Percentiles rank a stretch among this genome's conserved stretches.
These are phyloP conservation scores for Turritopsis rubra DNA, from an alignment of 30 jellyfish, hydroid and myxozoan species.

Conservation along the genomic window DNA sequence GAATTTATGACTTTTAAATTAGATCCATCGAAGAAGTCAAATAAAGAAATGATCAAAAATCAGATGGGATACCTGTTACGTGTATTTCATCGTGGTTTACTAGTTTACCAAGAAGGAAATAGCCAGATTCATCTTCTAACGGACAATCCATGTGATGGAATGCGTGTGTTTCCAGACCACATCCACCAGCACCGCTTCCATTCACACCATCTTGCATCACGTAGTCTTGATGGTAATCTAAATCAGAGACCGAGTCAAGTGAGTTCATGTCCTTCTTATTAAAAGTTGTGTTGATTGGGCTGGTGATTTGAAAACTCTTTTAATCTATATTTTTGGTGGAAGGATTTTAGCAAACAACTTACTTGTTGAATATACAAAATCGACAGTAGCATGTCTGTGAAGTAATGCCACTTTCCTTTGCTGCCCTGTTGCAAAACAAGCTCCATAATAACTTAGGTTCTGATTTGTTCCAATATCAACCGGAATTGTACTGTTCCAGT, in stretches of 20 bases:
- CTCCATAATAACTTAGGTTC: conserved; percentile 8
- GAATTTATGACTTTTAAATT: too few species aligned
- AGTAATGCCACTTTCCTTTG: background rate
- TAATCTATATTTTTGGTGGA: background rate
- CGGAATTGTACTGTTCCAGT: conserved; percentile 7
- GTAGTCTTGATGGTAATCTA: conserved; percentile 1
- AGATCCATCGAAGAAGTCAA: background rate
- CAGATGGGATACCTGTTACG: background rate
- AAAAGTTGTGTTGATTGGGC: background rate
- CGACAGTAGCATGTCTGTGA: conserved; percentile 6
- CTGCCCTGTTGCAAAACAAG: background rate
- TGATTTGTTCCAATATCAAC: conserved; percentile 6
- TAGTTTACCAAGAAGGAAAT: conserved; percentile 12
- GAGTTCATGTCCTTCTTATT: background rate
- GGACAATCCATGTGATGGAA: conserved; percentile 8
- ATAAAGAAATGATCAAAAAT: too few species aligned
- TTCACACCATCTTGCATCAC: background rate
- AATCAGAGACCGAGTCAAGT: background rate
- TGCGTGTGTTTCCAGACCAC: conserved; percentile 4
- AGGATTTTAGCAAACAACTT: background rate
- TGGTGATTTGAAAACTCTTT: background rate
- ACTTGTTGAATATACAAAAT: background rate
- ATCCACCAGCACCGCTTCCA: background rate
- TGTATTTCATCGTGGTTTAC: background rate
- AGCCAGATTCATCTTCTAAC: conserved; percentile 6